Conservation (phyloP, 2,888 invertebrate species). For the Drosophila buzzatii region DNA sequence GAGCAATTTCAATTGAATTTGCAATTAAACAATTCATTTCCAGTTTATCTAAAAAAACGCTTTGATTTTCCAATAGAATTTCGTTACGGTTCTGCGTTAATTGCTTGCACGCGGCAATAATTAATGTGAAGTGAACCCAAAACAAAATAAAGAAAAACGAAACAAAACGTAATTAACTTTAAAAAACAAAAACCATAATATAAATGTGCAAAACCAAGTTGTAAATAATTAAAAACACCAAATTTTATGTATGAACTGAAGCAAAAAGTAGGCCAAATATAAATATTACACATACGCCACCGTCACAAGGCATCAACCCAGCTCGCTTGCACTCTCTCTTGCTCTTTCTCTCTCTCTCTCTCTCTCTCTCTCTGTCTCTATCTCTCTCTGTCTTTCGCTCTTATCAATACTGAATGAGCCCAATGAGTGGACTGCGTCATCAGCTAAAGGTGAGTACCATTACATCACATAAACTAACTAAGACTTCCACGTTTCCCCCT, state of each 20-base stretch:
- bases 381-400: conserved; percentile 1
- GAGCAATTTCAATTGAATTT: conserved; percentile 2
- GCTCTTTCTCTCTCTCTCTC: background rate
- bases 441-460: conserved; percentile 83
- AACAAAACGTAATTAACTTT: conserved; percentile 10
- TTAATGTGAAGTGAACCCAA: conserved; percentile 25
- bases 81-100: conserved; percentile 22
- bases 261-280: conserved; percentile 48
- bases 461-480: conserved; percentile 3
- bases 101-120: conserved; percentile 43
- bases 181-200: background rate
- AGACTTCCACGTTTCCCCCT: background rate
- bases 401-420: conserved; percentile 81
- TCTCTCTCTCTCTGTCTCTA: background rate
- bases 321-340: conserved; percentile 23
- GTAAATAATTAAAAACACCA: conserved; percentile 3
- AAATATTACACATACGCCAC: conserved; percentile 69
- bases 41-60: conserved; percentile 16
- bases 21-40: conserved; percentile 22
- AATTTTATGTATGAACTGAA: background rate
- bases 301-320: conserved; percentile 32
- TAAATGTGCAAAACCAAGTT: conserved; percentile 18
- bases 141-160: background rate
- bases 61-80: conserved; percentile 11
- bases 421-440: conserved; percentile 85